Conservation (phyloP, 2,888 invertebrate species). For the Tenthredo livida region DNA sequence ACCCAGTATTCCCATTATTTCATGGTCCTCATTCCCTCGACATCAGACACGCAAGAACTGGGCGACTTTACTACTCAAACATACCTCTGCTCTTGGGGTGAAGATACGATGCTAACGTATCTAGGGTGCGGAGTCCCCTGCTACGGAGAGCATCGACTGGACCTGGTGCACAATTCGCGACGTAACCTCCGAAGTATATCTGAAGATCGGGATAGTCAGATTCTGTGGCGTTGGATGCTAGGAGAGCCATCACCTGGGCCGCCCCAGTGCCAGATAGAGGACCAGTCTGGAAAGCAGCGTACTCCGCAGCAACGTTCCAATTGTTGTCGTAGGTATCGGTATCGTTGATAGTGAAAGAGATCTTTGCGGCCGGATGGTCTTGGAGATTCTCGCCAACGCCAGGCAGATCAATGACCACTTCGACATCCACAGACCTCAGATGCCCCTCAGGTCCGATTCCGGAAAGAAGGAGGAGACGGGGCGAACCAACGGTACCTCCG, state of each 20-base stretch:
- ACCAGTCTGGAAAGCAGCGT: not conserved
- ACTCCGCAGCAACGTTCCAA: constrained; percentile 78
- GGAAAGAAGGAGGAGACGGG: constrained; percentile 84
- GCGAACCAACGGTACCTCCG: constrained; percentile 84
- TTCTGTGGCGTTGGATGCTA: constrained; percentile 82
- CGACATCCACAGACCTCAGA: constrained; percentile 81
- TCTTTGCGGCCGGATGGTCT: constrained; percentile 83
- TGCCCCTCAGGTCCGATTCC: constrained; percentile 84
- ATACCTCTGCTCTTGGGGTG: constrained; percentile 85
- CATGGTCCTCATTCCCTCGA: constrained; percentile 73
- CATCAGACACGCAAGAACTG: constrained; percentile 66
- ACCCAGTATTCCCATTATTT: constrained; percentile 66
- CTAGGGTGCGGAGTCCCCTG: constrained; percentile 71
- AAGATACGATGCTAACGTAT: constrained; percentile 82
- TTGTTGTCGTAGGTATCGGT: constrained; percentile 80
- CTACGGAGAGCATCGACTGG: constrained; percentile 74
- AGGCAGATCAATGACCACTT: constrained; percentile 81
- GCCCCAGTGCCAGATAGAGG: constrained; percentile 66
- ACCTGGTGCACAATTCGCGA: constrained; percentile 82
- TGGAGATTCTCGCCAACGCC: constrained; percentile 86
- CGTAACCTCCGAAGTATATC: constrained; percentile 84
- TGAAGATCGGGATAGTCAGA: constrained; percentile 84
- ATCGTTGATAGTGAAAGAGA: constrained; percentile 81
- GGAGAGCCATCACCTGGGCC: constrained; percentile 84
- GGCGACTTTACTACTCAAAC: constrained; percentile 75